A percentile compares a stretch with the other conserved stretches of the same genome.
Evolutionary conservation across 2,888 invertebrate species (phyloP).

Genomic region (Operophtera brumata): DNA sequence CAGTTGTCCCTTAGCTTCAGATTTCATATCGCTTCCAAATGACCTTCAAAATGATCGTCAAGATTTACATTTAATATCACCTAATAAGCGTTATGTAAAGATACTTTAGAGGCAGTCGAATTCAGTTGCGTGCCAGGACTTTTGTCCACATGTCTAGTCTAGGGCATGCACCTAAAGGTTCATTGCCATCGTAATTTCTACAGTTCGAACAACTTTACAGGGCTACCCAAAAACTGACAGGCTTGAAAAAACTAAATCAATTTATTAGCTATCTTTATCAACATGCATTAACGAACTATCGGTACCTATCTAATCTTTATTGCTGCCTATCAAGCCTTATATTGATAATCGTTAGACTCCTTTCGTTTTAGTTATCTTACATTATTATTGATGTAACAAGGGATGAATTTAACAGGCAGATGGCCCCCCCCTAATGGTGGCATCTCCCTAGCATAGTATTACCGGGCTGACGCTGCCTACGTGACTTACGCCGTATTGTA

Average conservation of each 20-base stretch:
- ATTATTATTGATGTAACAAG: conserved; percentile 8
- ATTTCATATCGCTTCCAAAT: too few species aligned
- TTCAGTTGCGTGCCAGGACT: conserved; percentile 17
- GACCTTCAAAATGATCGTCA: too few species aligned
- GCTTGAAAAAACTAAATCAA: conserved; percentile 1
- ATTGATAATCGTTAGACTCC: conserved; percentile 15
- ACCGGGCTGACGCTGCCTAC: conserved; percentile 21
- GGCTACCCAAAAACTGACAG: conserved; percentile 10
- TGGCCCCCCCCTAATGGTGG: conserved; percentile 17
- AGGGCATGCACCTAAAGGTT: conserved; percentile 24
- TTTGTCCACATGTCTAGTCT: conserved; percentile 20
- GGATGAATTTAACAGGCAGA: conserved; percentile 8
- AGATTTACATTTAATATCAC: too few species aligned
- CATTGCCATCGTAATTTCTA: conserved; percentile 22
- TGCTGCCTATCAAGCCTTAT: conserved; percentile 15
- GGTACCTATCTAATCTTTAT: conserved; percentile 17
- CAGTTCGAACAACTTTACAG: conserved; percentile 10
- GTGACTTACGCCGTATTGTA: conserved; percentile 24
- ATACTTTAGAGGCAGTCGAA: conserved; percentile 12
- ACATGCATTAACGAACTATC: conserved; percentile 10
- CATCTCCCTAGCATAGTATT: conserved; percentile 16
- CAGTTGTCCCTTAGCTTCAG: too few species aligned
- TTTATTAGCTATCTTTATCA: conserved; percentile 10
- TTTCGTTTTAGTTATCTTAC: conserved; percentile 16
- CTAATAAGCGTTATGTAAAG: background rate